Percentiles rank a stretch among this genome's conserved stretches.
Conservation (phyloP, 2,888 invertebrate genomes). For the Torymus aiolomorphi region DNA sequence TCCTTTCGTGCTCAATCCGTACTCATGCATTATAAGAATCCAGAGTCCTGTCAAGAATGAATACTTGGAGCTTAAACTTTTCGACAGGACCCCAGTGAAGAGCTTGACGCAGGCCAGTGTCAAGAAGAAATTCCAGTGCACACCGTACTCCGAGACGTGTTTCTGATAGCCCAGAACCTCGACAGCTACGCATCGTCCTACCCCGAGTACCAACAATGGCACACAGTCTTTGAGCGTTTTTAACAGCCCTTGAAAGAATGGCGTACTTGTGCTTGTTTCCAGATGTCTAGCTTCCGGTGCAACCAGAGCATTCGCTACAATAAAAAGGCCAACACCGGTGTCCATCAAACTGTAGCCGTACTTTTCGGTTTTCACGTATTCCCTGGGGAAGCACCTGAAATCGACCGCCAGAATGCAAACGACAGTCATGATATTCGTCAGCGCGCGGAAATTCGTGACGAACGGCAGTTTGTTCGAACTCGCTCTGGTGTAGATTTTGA, state of each 20-base stretch:
- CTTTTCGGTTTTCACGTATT: constrained; percentile 90
- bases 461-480: constrained; percentile 69
- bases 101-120: constrained; percentile 91
- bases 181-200: constrained; percentile 79
- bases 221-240: constrained; percentile 73
- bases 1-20: constrained; percentile 78
- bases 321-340: constrained; percentile 92
- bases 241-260: constrained; percentile 55
- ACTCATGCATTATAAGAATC: constrained; percentile 82
- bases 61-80: constrained; percentile 77
- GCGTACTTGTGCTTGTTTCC: constrained; percentile 35
- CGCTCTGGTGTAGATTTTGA: constrained; percentile 35
- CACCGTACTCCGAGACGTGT: constrained; percentile 94
- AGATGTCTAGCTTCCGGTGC: constrained; percentile 77
- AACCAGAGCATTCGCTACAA: constrained; percentile 88
- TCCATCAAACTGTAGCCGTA: constrained; percentile 96
- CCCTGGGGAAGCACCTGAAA: constrained; percentile 89
- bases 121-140: constrained; percentile 99
- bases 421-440: constrained; percentile 84
- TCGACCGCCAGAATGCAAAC: constrained; percentile 95
- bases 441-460: constrained; percentile 83
- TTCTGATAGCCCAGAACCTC: constrained; percentile 87
- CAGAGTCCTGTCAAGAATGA: constrained; percentile 79
- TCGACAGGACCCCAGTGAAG: constrained; percentile 81
- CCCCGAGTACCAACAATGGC: constrained; percentile 80